phyloP scores from a whole-genome alignment of 1,140 invertebrate genomes.

The Dreissena polymorpha region DNA sequence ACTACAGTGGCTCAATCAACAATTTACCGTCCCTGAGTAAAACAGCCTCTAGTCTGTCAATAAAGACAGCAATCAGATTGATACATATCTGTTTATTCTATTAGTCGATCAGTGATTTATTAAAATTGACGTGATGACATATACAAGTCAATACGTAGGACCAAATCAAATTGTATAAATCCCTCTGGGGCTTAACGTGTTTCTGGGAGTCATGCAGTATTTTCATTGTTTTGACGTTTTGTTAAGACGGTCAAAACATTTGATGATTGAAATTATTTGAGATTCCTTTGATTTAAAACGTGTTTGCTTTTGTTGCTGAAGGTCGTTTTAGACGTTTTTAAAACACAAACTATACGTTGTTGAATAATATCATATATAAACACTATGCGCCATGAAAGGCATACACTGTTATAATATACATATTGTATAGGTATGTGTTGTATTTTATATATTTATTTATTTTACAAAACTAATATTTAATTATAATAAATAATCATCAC shows the following conservation, averaged over 20 bases:
- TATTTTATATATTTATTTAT: too few species aligned
- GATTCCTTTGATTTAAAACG: background rate
- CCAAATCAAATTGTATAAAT: background rate
- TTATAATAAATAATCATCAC: too few species aligned
- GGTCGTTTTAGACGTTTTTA: background rate
- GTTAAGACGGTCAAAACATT: background rate
- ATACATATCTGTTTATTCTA: conserved; percentile 8
- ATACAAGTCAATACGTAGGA: background rate
- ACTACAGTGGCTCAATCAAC: background rate
- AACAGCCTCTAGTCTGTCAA: background rate
- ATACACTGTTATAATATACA: too few species aligned
- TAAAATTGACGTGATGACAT: conserved; percentile 6
- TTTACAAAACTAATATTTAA: too few species aligned
- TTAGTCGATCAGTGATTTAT: background rate
- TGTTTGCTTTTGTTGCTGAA: background rate
- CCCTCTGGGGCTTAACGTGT: background rate
- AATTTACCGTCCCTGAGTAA: background rate
- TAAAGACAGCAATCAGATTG: conserved; percentile 3
- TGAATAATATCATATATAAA: too few species aligned
- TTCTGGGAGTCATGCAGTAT: background rate
- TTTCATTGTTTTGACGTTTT: background rate
- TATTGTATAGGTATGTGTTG: too few species aligned
- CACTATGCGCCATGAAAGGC: too few species aligned
- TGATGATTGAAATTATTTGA: background rate
- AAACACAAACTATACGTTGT: too few species aligned